Evolutionary conservation across 2,113 vertebrate genomes (phyloP).

Genomic region (Megalops atlanticus): DNA sequence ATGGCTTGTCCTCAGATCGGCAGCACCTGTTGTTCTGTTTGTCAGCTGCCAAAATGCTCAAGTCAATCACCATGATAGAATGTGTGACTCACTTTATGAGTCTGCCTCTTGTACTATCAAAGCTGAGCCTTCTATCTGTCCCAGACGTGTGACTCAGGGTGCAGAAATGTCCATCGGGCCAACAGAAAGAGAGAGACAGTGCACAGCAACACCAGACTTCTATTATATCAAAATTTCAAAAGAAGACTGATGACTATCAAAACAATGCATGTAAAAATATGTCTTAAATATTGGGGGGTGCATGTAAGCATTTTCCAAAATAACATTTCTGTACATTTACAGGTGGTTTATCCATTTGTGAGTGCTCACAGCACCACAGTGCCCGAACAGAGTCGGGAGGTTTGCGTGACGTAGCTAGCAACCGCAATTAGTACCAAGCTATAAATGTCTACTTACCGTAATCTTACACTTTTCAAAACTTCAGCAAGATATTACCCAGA

Average conservation of each 20-base stretch:
- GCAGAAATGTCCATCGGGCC: slow-evolving; percentile 62
- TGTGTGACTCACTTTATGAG: slow-evolving; percentile 54
- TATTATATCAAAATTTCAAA: slow-evolving; percentile 56
- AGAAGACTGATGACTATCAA: slow-evolving; percentile 47
- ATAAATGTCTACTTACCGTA: slow-evolving; percentile 48
- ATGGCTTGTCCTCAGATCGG: slow-evolving; percentile 46
- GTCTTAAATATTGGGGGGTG: slow-evolving; percentile 46
- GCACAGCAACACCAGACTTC: slow-evolving; percentile 61
- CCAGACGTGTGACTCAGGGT: slow-evolving; percentile 61
- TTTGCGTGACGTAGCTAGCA: slow-evolving; percentile 35
- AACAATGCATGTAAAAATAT: slow-evolving; percentile 47
- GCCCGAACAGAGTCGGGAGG: slow-evolving; percentile 38
- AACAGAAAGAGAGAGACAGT: slow-evolving; percentile 61
- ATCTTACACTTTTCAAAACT: slow-evolving; percentile 43
- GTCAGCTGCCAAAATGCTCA: slow-evolving; percentile 44
- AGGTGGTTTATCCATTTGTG: slow-evolving; percentile 54
- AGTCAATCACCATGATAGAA: slow-evolving; percentile 46
- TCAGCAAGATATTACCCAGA: slow-evolving; percentile 49
- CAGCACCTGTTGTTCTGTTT: slow-evolving; percentile 48
- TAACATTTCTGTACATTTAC: slow-evolving; percentile 27
- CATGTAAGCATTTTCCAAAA: slow-evolving; percentile 49
- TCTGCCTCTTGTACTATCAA: slow-evolving; percentile 44
- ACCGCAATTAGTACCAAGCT: slow-evolving; percentile 46
- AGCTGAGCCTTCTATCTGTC: slow-evolving; percentile 40
- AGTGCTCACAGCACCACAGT: slow-evolving; percentile 37